Percentiles rank a stretch among this genome's conserved stretches.
phyloP scores from a whole-genome alignment of 1,140 invertebrate genomes.

The Ips typographus region DNA sequence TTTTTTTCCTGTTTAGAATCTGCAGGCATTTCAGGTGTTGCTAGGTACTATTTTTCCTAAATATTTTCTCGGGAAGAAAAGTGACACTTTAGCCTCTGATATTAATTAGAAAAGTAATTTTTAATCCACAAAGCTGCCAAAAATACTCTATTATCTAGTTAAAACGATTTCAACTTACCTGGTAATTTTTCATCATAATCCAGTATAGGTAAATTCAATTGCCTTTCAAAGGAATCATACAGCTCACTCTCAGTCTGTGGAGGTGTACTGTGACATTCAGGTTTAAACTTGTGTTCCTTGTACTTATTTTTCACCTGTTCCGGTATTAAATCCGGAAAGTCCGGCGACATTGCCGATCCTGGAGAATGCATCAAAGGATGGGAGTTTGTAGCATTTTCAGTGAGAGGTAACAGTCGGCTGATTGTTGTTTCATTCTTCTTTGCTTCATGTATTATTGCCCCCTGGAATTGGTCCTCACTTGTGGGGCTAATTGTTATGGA shows the following conservation, averaged over 20 bases:
- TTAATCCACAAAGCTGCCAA: too few species aligned
- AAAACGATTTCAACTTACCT: conserved; percentile 35
- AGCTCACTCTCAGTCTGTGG: conserved; percentile 35
- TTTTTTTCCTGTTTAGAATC: too few species aligned
- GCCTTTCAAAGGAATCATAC: conserved; percentile 36
- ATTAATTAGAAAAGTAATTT: too few species aligned
- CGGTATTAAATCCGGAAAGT: conserved; percentile 50
- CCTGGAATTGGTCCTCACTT: too few species aligned
- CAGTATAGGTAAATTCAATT: conserved; percentile 40
- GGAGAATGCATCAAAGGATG: conserved; percentile 52
- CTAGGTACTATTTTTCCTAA: too few species aligned
- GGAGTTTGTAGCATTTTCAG: conserved; percentile 49
- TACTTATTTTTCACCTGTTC: conserved; percentile 43
- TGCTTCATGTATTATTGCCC: background rate
- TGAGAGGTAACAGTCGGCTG: conserved; percentile 24
- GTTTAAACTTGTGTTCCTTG: conserved; percentile 42
- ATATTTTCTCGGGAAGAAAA: too few species aligned
- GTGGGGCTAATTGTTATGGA: too few species aligned
- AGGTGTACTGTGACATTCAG: conserved; percentile 42
- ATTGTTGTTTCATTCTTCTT: conserved; percentile 16
- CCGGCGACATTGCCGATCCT: conserved; percentile 43
- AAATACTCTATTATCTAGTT: background rate
- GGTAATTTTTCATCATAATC: conserved; percentile 44
- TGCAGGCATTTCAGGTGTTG: too few species aligned
- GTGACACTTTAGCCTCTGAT: too few species aligned